Conservation (phyloP, 2,888 invertebrate genomes). For the Antitype chi region DNA sequence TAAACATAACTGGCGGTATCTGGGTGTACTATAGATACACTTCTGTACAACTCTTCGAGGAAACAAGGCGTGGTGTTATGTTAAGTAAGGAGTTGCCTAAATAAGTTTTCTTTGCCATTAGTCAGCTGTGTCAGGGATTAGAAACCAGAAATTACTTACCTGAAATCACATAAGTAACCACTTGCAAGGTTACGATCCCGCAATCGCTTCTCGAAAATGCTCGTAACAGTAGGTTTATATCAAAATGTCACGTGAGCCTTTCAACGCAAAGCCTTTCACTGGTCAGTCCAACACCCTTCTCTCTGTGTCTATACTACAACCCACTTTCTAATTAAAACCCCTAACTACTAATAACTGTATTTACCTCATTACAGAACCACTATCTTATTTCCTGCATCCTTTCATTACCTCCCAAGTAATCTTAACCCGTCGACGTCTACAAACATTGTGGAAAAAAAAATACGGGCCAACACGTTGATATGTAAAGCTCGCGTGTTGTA, state of each 20-base stretch:
- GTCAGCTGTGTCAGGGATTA: background rate
- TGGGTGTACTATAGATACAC: too few relatives aligned
- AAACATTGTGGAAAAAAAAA: slow-evolving; percentile 56
- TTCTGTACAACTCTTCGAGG: too few relatives aligned
- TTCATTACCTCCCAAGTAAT: slow-evolving; percentile 61
- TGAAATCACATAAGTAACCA: background rate
- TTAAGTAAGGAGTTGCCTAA: background rate
- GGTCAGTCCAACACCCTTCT: background rate
- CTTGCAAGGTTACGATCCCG: background rate
- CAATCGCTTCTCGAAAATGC: too few relatives aligned
- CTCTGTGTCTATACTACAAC: background rate
- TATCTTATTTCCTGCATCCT: slow-evolving; percentile 31
- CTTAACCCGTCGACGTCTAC: slow-evolving; percentile 56
- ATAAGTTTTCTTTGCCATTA: background rate
- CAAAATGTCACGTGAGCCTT: background rate
- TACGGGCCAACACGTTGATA: slow-evolving; percentile 64
- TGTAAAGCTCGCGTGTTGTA: slow-evolving; percentile 68
- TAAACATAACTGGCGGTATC: too few relatives aligned
- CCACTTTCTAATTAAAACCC: slow-evolving; percentile 23
- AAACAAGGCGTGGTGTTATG: too few relatives aligned
- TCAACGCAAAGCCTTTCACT: background rate
- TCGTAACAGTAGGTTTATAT: too few relatives aligned
- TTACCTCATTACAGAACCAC: slow-evolving; percentile 33
- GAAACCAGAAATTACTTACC: background rate
- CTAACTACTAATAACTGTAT: slow-evolving; percentile 15